A percentile compares a stretch with the other conserved stretches of the same genome.
These are phyloP conservation scores for Amblyteles armatorius DNA, from an alignment of 2,888 invertebrate species.

Conservation along the genomic window DNA sequence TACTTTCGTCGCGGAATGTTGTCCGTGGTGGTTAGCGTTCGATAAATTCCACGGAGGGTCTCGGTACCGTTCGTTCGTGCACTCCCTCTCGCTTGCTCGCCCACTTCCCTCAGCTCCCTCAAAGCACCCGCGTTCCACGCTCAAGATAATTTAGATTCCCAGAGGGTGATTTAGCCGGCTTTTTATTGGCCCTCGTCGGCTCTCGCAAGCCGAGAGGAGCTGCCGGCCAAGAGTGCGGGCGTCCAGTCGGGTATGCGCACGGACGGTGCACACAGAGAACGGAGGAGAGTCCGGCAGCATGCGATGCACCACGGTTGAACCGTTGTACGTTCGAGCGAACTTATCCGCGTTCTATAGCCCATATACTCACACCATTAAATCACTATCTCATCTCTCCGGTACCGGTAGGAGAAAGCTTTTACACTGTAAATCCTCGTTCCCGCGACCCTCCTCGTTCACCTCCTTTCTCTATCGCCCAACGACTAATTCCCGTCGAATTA, in stretches of 20 bases:
- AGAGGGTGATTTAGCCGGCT: slow-evolving; percentile 78
- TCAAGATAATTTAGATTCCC: slow-evolving; percentile 81
- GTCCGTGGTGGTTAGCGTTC: slow-evolving; percentile 76
- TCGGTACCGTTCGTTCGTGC: slow-evolving; percentile 35
- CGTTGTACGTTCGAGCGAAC: slow-evolving; percentile 22
- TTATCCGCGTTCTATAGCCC: slow-evolving; percentile 7
- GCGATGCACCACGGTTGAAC: slow-evolving; percentile 40
- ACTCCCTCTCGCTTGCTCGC: slow-evolving; percentile 23
- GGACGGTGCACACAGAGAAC: neutral
- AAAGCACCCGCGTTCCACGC: slow-evolving; percentile 77
- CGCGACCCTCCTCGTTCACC: slow-evolving; percentile 30
- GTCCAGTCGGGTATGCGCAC: slow-evolving; percentile 14
- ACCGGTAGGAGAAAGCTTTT: slow-evolving; percentile 25
- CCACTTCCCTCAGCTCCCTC: slow-evolving; percentile 68
- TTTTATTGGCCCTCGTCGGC: slow-evolving; percentile 71
- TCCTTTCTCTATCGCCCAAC: slow-evolving; percentile 45
- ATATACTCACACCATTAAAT: slow-evolving; percentile 47
- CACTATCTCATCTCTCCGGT: slow-evolving; percentile 37
- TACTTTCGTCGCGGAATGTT: slow-evolving; percentile 78
- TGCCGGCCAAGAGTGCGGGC: neutral
- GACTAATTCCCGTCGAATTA: slow-evolving; percentile 63
- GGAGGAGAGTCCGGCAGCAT: slow-evolving; percentile 26
- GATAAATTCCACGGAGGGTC: slow-evolving; percentile 77
- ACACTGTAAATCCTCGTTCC: slow-evolving; percentile 43
- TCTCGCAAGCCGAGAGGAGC: slow-evolving; percentile 18